Percentiles rank a stretch among this genome's conserved stretches.
These are phyloP conservation scores for Zaprionus nigranus DNA, from an alignment of 1,140 invertebrate genomes.

Conservation along the genomic window DNA sequence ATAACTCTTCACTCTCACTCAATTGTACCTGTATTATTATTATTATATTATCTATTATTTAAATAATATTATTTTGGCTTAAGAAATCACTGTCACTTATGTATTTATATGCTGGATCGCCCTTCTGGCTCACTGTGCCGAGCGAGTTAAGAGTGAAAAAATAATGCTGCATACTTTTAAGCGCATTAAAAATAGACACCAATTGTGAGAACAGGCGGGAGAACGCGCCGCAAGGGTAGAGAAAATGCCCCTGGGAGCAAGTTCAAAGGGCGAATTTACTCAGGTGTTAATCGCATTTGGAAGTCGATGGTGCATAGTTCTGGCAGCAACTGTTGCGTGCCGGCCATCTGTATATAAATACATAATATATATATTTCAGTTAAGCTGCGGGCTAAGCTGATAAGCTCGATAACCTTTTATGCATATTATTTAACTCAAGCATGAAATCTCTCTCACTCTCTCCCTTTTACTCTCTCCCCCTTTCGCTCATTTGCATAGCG, in stretches of 20 bases:
- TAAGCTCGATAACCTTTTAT: constrained; percentile 6
- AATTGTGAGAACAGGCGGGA: constrained; percentile 1
- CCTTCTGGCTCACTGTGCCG: constrained; percentile 8
- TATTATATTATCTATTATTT: too few relatives aligned
- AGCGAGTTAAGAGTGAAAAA: constrained; percentile 41
- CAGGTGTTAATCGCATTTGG: constrained; percentile 31
- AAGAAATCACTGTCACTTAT: too few relatives aligned
- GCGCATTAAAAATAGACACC: constrained; percentile 74
- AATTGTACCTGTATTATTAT: too few relatives aligned
- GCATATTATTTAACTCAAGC: constrained; percentile 1
- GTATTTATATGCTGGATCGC: too few relatives aligned
- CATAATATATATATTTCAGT: background rate
- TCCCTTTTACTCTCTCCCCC: too few relatives aligned
- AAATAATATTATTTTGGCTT: too few relatives aligned
- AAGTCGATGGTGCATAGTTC: constrained; percentile 17
- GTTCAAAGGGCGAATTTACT: constrained; percentile 33
- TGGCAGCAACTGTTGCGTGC: constrained; percentile 10
- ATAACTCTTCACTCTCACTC: too few relatives aligned
- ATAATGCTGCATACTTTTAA: constrained; percentile 64
- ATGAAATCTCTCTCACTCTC: background rate
- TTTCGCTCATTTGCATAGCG: background rate
- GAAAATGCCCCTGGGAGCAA: constrained; percentile 3
- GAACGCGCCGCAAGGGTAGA: constrained; percentile 7
- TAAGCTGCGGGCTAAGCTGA: constrained; percentile 2
- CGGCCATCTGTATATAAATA: background rate